Percentiles rank a stretch among this genome's conserved stretches.
Evolutionary conservation across 2,888 invertebrate species (phyloP).

Genomic region (Yponomeuta evonymella): DNA sequence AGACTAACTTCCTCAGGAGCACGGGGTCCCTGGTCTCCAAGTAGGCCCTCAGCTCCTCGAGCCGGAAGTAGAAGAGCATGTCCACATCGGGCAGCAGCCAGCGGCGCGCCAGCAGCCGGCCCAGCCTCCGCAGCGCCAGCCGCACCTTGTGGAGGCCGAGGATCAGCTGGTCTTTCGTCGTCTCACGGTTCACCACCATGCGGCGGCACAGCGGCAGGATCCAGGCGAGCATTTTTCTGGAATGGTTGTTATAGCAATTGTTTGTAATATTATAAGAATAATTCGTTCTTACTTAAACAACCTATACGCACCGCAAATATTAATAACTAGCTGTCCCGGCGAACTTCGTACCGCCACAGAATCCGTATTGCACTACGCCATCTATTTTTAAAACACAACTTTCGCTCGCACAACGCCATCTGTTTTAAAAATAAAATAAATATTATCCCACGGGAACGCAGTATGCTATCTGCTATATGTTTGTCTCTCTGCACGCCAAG

Average conservation of each 20-base stretch:
- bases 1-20: conserved; percentile 77
- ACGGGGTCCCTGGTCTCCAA: conserved; percentile 70
- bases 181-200: conserved; percentile 79
- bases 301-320: too few species aligned
- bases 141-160: conserved; percentile 76
- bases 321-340: too few species aligned
- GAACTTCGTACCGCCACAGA: too few species aligned
- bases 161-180: conserved; percentile 78
- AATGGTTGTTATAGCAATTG: not conserved
- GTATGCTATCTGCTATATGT: too few species aligned
- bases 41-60: conserved; percentile 78
- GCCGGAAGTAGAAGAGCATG: conserved; percentile 81
- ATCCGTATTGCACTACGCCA: too few species aligned
- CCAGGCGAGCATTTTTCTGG: conserved; percentile 76
- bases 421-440: too few species aligned
- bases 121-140: conserved; percentile 75
- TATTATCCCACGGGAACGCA: too few species aligned
- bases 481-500: too few species aligned
- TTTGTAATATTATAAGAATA: too few species aligned
- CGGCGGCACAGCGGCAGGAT: conserved; percentile 77
- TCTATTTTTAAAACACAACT: too few species aligned
- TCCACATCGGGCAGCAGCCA: conserved; percentile 80
- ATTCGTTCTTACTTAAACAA: too few species aligned
- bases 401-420: too few species aligned
- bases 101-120: conserved; percentile 72